Evolutionary conservation across 2,797 vertebrate species (phyloP).

Genomic region (Euthynnus affinis): DNA sequence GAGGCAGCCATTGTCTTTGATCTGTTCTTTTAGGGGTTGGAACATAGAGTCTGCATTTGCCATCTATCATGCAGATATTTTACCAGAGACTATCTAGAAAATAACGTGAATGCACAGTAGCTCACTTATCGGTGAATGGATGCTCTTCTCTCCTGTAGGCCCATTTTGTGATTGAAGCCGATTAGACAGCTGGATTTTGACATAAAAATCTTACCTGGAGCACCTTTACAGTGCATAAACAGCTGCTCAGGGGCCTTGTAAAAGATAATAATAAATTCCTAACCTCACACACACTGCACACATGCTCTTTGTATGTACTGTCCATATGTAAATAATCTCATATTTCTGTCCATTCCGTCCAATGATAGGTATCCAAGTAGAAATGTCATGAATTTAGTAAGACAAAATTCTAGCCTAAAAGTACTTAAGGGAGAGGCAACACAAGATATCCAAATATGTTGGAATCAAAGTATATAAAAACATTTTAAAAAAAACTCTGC

Average conservation of each 20-base stretch:
- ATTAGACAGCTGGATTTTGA: conserved; percentile 40
- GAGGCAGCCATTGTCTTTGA: too few relatives aligned
- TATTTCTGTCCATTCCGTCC: not conserved
- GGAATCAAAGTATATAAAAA: not conserved
- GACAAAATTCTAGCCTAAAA: not conserved
- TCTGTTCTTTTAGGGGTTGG: too few relatives aligned
- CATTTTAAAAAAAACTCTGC: too few relatives aligned
- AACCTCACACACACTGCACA: conserved; percentile 23
- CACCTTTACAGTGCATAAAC: conserved; percentile 40
- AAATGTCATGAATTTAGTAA: not conserved
- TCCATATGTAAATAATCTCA: not conserved
- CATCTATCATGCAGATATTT: not conserved
- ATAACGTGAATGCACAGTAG: not conserved
- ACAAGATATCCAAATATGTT: not conserved
- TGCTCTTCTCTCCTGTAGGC: not conserved
- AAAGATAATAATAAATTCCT: conserved; percentile 50
- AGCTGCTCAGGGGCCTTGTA: conserved; percentile 45
- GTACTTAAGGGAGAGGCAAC: not conserved
- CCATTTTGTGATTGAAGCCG: conserved; percentile 12
- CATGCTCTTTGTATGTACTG: not conserved
- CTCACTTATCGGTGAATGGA: not conserved
- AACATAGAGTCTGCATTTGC: too few relatives aligned
- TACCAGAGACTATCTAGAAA: not conserved
- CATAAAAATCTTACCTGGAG: conserved; percentile 23
- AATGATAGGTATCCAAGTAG: not conserved